Conservation (phyloP, 2,888 invertebrate species). For the Caenorhabditis uteleia region DNA sequence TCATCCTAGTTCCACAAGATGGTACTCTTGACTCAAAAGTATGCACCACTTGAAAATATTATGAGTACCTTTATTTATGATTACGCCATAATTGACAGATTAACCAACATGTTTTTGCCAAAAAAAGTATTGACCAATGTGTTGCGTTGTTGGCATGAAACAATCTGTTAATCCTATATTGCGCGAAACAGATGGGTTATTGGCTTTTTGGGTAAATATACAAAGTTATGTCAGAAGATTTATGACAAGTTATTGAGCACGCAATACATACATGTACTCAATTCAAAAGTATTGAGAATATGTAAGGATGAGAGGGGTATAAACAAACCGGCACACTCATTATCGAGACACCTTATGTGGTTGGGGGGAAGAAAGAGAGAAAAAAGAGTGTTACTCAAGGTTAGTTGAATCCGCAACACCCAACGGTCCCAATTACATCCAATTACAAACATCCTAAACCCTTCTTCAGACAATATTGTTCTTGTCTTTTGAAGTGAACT, state of each 20-base stretch:
- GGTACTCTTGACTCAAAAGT: slow-evolving; percentile 26
- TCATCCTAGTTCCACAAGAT: slow-evolving; percentile 14
- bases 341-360: too few species aligned
- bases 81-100: slow-evolving; percentile 17
- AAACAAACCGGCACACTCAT: too few species aligned
- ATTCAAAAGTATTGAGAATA: too few species aligned
- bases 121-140: too few species aligned
- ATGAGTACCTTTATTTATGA: slow-evolving; percentile 16
- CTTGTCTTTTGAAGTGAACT: neutral
- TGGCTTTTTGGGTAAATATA: too few species aligned
- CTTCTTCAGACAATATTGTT: slow-evolving; percentile 3
- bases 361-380: neutral
- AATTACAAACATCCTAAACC: slow-evolving; percentile 12
- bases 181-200: too few species aligned
- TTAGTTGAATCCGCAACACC: slow-evolving; percentile 7
- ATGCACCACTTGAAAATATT: slow-evolving; percentile 19
- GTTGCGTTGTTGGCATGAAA: too few species aligned
- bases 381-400: slow-evolving; percentile 1
- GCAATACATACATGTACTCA: too few species aligned
- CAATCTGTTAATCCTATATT: too few species aligned
- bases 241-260: too few species aligned
- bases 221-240: too few species aligned
- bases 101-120: slow-evolving; percentile 1
- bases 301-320: too few species aligned
- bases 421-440: slow-evolving; percentile 34